Conservation (phyloP, 2,888 invertebrate species). For the Archaeoteleia sp. region DNA sequence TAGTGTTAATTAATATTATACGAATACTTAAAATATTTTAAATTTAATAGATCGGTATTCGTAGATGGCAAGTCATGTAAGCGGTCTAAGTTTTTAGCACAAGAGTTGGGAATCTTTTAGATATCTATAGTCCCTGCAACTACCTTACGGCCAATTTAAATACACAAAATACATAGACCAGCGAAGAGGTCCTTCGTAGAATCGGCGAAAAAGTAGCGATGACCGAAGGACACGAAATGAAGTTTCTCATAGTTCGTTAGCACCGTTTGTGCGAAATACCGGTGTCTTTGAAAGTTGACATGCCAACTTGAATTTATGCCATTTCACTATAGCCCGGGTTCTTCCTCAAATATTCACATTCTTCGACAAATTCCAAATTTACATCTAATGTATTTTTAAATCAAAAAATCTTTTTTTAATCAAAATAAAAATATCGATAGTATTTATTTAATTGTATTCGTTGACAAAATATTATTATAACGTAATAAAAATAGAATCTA, state of each 20-base stretch:
- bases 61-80: no score
- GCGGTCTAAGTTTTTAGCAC: no score
- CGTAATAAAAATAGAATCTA: no score
- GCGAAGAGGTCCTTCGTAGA: conserved; percentile 20
- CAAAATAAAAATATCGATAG: background rate
- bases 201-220: conserved; percentile 8
- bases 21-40: no score
- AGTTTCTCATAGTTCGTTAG: conserved; percentile 29
- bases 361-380: background rate
- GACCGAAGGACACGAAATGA: background rate
- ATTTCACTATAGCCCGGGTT: conserved; percentile 1
- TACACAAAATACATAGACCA: conserved; percentile 35
- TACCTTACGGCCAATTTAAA: conserved; percentile 28
- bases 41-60: no score
- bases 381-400: background rate
- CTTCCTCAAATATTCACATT: background rate
- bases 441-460: background rate
- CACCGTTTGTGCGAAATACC: conserved; percentile 44
- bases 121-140: no score
- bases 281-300: conserved; percentile 24
- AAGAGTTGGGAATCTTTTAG: no score
- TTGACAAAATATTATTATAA: no score
- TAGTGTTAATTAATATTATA: no score
- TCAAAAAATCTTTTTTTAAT: background rate
- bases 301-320: conserved; percentile 31